Evolutionary conservation across 1,140 invertebrate species (phyloP), one percentile per base, ranked within the genome.

Genomic region (Chironomus tepperi): DNA sequence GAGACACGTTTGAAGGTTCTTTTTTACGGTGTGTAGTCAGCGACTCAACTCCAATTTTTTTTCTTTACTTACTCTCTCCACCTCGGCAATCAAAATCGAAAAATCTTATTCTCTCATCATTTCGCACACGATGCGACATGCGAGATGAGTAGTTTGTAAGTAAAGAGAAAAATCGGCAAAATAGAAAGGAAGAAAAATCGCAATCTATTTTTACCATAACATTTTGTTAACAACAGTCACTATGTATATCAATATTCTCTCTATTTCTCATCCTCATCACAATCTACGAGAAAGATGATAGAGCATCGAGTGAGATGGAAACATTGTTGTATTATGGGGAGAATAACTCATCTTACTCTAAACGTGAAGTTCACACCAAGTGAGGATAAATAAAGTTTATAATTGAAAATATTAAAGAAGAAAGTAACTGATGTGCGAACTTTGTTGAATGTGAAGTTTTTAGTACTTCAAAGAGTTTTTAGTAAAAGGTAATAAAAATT

Each of bases 151-250:
- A 2, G 24, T 34, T n/a, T 34, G 24, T 34, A 34, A n/a, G 24
- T 34, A 34, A 34, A 34, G 24, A 34, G 24, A 34, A 34, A 34
- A 34, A 34, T 34, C 24, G 47, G n/a, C 47, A n/a, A 57, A 57
- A 57, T n/a, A 15, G n/a, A 57, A 15, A 57, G 12, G 9, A 57
- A 47, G 43, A 47, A 57, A n/a, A 57, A 57, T 57, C 47, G 10
- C 47, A 57, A 57, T 57, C 47, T 57, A 57, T 57, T 57, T 57
- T 57, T 57, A 57, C n/a, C 47, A n/a, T n/a, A 57, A 57, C 24
- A 57, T 12, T 57, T n/a, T 57, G n/a, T 57, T 57, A 57, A 57
- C 47, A 57, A n/a, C 47, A 57, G 24, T 34, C 24, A 57, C 47
- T 57, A 57, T 57, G 12, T 57, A 15, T n/a, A 57, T 57, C 47